Conservation (phyloP, 37 sponge, comb jelly and placozoan genomes). For the Amphimedon queenslandica region DNA sequence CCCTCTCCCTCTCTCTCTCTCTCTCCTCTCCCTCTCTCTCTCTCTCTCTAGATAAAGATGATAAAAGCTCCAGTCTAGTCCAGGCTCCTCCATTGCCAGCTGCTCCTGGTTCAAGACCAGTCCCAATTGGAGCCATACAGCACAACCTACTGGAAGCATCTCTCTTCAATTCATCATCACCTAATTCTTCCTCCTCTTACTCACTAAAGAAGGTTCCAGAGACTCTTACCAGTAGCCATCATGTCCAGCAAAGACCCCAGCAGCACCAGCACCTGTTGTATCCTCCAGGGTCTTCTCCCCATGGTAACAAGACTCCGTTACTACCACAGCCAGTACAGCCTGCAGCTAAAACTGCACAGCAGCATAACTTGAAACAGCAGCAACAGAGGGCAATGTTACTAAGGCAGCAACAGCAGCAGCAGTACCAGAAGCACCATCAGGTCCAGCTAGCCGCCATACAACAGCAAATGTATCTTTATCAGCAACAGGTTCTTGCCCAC, state of each 20-base stretch:
- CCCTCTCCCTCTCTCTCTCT: no score
- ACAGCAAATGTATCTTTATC: not conserved
- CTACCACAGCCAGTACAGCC: no score
- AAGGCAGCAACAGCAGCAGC: not conserved
- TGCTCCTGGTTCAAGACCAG: no score
- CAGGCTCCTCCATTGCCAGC: no score
- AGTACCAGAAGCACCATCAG: not conserved
- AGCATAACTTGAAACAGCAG: not conserved
- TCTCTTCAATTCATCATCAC: not conserved
- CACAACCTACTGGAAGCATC: not conserved
- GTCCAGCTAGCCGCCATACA: no score
- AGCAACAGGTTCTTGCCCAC: not conserved
- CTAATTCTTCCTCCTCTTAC: not conserved
- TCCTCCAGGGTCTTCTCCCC: no score
- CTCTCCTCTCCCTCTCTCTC: constrained; percentile 18
- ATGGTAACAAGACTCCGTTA: no score
- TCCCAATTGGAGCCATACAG: not conserved
- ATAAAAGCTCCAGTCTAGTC: no score
- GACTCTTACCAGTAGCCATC: not conserved
- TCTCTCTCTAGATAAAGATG: no score
- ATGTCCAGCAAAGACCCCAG: not conserved
- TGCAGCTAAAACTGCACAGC: no score
- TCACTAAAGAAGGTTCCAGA: not conserved
- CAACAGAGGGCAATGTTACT: not conserved
- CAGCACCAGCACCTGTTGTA: constrained; percentile 8